These are phyloP conservation scores for Taenioides sp. DNA, from an alignment of 2,797 vertebrate genomes.

Conservation along the genomic window DNA sequence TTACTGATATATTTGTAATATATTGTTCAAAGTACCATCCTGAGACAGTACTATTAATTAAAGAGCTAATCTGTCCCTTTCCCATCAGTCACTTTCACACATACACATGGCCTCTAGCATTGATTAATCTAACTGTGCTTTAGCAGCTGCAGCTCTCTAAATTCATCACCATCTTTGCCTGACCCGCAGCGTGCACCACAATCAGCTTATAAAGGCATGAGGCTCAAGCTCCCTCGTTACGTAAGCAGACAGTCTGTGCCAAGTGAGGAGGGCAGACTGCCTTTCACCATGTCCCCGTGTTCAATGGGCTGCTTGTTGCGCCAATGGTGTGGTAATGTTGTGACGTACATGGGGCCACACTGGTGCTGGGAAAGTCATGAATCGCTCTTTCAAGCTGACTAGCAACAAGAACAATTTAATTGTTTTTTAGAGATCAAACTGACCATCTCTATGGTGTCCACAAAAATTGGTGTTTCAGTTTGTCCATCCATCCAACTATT, in stretches of 20 bases:
- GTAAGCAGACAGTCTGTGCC: conserved; percentile 53
- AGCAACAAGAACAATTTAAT: conserved; percentile 15
- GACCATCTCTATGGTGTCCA: background rate
- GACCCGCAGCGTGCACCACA: background rate
- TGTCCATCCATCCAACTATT: too few species aligned
- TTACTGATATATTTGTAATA: background rate
- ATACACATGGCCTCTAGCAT: background rate
- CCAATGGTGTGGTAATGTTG: conserved; percentile 61
- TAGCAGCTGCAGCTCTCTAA: conserved; percentile 30
- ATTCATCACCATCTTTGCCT: conserved; percentile 20
- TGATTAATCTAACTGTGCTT: conserved; percentile 35
- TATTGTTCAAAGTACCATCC: background rate
- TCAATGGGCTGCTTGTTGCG: conserved; percentile 74
- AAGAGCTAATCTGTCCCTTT: background rate
- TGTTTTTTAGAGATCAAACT: conserved; percentile 16
- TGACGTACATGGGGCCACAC: conserved; percentile 44
- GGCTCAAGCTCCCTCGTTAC: conserved; percentile 28
- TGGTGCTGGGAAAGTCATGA: conserved; percentile 51
- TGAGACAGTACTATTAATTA: background rate
- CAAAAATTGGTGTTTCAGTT: background rate
- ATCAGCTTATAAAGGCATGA: conserved; percentile 30
- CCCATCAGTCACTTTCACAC: background rate
- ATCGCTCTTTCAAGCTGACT: conserved; percentile 40
- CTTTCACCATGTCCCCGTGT: conserved; percentile 35
- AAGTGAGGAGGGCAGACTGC: conserved; percentile 46